Evolutionary conservation across 2,113 vertebrate species (phyloP), one percentile per base, ranked within the genome.

Genomic region (Podarcis muralis): DNA sequence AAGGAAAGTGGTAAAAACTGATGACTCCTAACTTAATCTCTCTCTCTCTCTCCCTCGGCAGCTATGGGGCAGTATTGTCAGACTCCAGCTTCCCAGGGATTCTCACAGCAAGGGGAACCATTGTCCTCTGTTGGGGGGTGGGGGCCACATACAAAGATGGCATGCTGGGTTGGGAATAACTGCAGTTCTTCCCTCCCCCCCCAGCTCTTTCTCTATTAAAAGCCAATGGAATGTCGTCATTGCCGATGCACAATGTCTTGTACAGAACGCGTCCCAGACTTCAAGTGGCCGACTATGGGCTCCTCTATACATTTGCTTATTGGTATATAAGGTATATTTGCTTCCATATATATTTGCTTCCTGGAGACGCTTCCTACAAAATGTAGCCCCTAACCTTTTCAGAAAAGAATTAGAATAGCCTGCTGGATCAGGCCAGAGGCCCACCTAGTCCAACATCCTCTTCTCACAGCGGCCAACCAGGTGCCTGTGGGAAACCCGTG

Each of bases 51-150:
- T 87, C 90, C 89, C 57, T 84, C 90, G 90, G 15, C 81, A 90
- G 22, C 83, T 37, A 88, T 89, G 74, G 80, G 90, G 90, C 69
- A 18, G 18, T 68, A 71, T 88, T 91, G 87, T 93, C 37, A 27
- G 89, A 82, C 81, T 90, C 37, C 65, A 84, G 86, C 87, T 93
- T 94, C 92, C 86, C 37, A 80, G 86, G 85, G 88, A 90, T 86
- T 86, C 35, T 32, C 85, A 91, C 72, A 92, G 92, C 91, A 87
- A 90, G 85, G 87, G 87, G 91, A 89, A 40, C 37, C 71, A 84
- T 92, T 91, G 90, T 92, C 81, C 85, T 94, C 77, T 86, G 12
- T 1, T 86, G 77, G 35, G 83, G 57, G 87, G 91, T 83, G 91
- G 59, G 92, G 87, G 32, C 13, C 53, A 68, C 78, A 65, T 32